Base-by-base conservation (phyloP, 2,888 invertebrate species). In the Callyntrura sp. region DNA sequence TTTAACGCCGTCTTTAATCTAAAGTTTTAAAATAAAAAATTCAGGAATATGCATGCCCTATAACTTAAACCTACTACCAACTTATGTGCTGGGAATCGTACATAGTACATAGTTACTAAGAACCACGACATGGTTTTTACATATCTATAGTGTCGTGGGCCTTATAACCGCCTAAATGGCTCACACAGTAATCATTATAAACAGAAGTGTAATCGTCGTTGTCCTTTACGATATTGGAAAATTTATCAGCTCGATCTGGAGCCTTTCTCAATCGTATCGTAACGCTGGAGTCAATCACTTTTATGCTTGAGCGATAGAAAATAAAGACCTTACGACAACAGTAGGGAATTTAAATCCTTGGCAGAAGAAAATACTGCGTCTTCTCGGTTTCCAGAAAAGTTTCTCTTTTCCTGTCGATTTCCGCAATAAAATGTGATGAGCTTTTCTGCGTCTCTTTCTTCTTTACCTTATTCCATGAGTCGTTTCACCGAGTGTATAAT, bases 141-240 rank as follows among this genome's bases (percentile, higher is more conserved):
- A 35, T 35, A 35, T 35, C 35, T n/a, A n/a, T n/a, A n/a, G n/a
- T n/a, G n/a, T n/a, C n/a, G n/a, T n/a, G n/a, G n/a, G n/a, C n/a
- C n/a, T n/a, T 35, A 6, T 35, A 35, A 35, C 51, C 51, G 9
- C 12, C 12, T n/a, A 20, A 8, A 60, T 17, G 17, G 60, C 20
- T 8, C 9, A 20, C n/a, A 60, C 8, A 9, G 1, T 9, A 35
- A 35, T 35, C 43, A 70, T 70, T 70, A 9, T 17, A 45, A 70
- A 70, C 70, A 60, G 45, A 45, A 70, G 45, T 35, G 70, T 70
- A 70, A 70, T 70, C 20, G 70, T 14, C 51, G 51, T 76, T 76
- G 23, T 76, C 51, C 76, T 76, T 76, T 76, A 76, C 76, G 76
- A 76, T 76, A 76, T 51, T 51, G 76, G 76, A 76, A 51, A 76